These are phyloP conservation scores for Tonatia bakeri DNA, from an alignment of 2,113 vertebrate genomes.

Conservation along the genomic window DNA sequence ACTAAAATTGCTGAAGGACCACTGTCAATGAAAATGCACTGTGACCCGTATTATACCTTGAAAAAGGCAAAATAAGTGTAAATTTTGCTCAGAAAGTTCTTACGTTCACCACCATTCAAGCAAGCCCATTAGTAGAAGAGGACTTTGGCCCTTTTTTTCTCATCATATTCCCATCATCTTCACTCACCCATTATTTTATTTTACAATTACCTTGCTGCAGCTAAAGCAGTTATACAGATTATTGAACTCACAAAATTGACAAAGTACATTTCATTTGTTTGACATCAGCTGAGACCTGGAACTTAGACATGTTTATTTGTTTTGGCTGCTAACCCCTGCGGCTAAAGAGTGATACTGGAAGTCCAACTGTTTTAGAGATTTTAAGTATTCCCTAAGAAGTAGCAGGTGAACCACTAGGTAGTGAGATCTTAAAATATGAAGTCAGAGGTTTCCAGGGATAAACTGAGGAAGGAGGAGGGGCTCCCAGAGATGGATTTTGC, in stretches of 20 bases:
- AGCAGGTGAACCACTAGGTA: background rate
- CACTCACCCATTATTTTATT: slow-evolving; percentile 3
- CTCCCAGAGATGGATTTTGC: background rate
- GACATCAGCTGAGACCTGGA: slow-evolving; percentile 10
- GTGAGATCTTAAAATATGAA: background rate
- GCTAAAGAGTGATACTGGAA: background rate
- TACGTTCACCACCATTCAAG: background rate
- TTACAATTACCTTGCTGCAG: background rate
- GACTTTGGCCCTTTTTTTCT: slow-evolving; percentile 14
- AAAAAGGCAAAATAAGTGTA: background rate
- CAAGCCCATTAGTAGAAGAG: background rate
- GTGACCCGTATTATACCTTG: background rate
- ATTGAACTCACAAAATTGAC: slow-evolving; percentile 8
- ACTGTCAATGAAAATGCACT: background rate
- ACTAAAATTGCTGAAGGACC: slow-evolving; percentile 31
- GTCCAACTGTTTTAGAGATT: background rate
- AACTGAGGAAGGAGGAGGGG: background rate
- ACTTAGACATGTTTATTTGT: slow-evolving; percentile 44
- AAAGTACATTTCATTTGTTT: slow-evolving; percentile 41
- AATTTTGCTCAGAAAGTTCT: background rate
- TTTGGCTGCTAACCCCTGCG: background rate
- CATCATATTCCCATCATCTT: background rate
- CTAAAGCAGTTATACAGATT: background rate
- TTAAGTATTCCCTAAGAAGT: slow-evolving; percentile 11
- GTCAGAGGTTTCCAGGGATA: background rate